Conservation (phyloP, 2,113 vertebrate species). For the Myrmecophaga tridactyla region DNA sequence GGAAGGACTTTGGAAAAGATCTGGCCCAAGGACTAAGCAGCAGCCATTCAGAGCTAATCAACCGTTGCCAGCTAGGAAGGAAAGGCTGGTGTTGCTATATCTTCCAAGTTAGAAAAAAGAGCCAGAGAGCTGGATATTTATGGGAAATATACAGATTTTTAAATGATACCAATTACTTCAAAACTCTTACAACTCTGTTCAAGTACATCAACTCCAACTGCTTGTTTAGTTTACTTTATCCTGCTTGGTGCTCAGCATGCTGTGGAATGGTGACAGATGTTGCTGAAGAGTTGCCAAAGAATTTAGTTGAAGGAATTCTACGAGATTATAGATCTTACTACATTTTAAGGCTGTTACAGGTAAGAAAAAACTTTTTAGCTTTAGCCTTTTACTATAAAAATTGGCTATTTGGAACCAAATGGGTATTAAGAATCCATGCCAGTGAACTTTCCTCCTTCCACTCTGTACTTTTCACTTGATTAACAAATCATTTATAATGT, state of each 20-base stretch:
- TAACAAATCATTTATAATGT: slow-evolving; percentile 4
- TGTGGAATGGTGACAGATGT: neutral
- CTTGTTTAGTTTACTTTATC: neutral
- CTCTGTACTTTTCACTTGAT: slow-evolving; percentile 29
- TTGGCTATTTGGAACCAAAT: slow-evolving; percentile 4
- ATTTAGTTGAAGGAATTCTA: slow-evolving; percentile 12
- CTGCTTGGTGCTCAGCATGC: neutral
- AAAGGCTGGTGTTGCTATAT: neutral
- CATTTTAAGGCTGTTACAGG: slow-evolving; percentile 8
- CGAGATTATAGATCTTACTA: slow-evolving; percentile 9
- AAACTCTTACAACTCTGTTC: neutral
- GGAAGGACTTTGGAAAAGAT: slow-evolving; percentile 12
- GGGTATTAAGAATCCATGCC: neutral
- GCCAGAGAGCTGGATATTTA: neutral
- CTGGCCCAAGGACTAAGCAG: neutral
- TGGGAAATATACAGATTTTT: neutral
- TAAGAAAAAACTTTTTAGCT: neutral
- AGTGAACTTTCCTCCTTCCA: neutral
- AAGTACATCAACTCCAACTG: too few species aligned
- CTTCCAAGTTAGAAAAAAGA: neutral
- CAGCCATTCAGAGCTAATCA: neutral
- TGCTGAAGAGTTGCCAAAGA: neutral
- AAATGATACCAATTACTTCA: slow-evolving; percentile 18
- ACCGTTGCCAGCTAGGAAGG: neutral
- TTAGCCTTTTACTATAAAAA: slow-evolving; percentile 38